phyloP scores from a whole-genome alignment of 2,113 vertebrate species.

The Antigone vipio region DNA sequence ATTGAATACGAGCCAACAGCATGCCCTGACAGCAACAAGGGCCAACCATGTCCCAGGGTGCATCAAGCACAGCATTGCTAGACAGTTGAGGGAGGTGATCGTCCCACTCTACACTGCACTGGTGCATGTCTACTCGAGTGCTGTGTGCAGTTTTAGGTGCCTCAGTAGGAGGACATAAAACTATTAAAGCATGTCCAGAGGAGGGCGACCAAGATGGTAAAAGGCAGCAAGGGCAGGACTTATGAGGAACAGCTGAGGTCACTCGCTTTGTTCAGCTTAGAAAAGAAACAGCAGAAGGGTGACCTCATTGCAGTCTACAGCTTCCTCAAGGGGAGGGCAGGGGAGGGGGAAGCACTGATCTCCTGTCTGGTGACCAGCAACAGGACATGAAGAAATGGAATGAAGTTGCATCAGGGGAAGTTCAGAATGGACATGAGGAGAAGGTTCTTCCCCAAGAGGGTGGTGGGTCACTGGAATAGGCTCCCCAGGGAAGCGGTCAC shows the following conservation, averaged over 20 bases:
- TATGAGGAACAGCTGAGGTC: background rate
- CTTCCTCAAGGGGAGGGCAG: background rate
- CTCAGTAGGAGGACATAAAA: background rate
- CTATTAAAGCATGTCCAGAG: background rate
- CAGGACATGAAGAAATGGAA: background rate
- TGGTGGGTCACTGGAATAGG: background rate
- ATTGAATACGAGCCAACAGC: background rate
- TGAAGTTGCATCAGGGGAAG: background rate
- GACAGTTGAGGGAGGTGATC: fast-evolving
- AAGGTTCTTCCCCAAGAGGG: background rate
- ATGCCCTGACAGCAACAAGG: background rate
- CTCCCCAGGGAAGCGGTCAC: background rate
- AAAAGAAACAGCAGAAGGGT: background rate
- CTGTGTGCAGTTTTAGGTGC: background rate
- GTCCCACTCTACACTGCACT: background rate
- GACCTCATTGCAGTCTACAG: background rate
- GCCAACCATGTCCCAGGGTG: background rate
- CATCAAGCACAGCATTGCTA: background rate
- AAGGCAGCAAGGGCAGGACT: background rate
- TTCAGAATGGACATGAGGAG: background rate
- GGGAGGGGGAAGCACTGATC: background rate
- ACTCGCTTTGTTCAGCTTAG: background rate
- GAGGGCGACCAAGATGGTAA: background rate
- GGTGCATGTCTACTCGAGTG: fast-evolving
- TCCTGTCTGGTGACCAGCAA: background rate